Evolutionary conservation across 1,140 invertebrate species (phyloP).

Genomic region (Steinernema feltiae): DNA sequence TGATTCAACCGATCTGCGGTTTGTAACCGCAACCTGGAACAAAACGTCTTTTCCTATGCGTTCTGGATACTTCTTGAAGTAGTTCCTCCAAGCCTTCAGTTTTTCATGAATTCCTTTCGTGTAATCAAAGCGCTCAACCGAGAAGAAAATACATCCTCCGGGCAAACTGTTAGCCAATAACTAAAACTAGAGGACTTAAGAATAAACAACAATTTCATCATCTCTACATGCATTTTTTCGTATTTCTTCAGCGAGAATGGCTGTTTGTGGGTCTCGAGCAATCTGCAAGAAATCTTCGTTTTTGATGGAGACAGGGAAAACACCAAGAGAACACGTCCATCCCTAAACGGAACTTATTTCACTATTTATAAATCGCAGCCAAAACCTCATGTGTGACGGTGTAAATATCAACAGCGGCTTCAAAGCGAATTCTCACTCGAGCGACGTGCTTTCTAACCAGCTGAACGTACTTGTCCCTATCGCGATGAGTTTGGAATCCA

Average conservation of each 20-base stretch:
- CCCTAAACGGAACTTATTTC: conserved; percentile 33
- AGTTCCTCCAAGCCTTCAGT: conserved; percentile 50
- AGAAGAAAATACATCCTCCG: conserved; percentile 54
- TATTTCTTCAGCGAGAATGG: conserved; percentile 49
- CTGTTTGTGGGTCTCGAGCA: conserved; percentile 44
- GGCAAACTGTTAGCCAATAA: conserved; percentile 40
- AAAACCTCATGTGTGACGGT: conserved; percentile 49
- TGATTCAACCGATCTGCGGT: conserved; percentile 54
- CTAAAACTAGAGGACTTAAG: conserved; percentile 35
- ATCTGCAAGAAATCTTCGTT: conserved; percentile 56
- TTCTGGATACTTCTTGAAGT: conserved; percentile 56
- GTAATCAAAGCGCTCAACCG: conserved; percentile 56
- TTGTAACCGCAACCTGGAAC: conserved; percentile 54
- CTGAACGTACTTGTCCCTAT: conserved; percentile 51
- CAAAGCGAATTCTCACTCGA: conserved; percentile 42
- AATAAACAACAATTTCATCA: conserved; percentile 2
- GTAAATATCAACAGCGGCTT: conserved; percentile 49
- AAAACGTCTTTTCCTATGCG: conserved; percentile 51
- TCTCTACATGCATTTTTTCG: conserved; percentile 38
- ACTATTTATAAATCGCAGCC: not conserved
- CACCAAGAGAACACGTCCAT: conserved; percentile 56
- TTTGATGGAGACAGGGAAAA: conserved; percentile 56
- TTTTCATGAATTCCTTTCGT: conserved; percentile 57
- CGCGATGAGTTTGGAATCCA: conserved; percentile 57
- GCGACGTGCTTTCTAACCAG: conserved; percentile 45